phyloP scores from a whole-genome alignment of 2,797 vertebrate species.

The Parambassis ranga region DNA sequence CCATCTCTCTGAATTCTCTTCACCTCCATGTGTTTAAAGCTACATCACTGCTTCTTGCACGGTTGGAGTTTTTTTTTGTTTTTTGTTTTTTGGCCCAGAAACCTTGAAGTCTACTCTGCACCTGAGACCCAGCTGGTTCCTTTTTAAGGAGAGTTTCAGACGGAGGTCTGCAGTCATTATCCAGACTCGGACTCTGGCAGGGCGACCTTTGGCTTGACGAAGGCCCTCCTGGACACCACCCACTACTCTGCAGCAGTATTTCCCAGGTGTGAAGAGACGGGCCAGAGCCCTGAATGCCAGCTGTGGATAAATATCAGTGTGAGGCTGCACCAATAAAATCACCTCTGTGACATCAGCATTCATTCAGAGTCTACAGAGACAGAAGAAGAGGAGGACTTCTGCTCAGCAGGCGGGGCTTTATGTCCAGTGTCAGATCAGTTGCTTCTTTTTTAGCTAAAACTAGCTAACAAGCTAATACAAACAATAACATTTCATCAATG shows the following conservation, averaged over 20 bases:
- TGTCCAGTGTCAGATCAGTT: too few relatives aligned
- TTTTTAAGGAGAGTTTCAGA: constrained; percentile 14
- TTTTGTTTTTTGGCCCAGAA: constrained; percentile 4
- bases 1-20: too few relatives aligned
- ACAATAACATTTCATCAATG: too few relatives aligned
- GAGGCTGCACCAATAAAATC: too few relatives aligned
- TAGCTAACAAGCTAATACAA: too few relatives aligned
- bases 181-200: constrained; percentile 28
- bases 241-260: background rate
- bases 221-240: constrained; percentile 10
- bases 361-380: too few relatives aligned
- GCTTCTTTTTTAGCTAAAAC: too few relatives aligned
- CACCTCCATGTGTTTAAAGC: background rate
- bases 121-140: background rate
- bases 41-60: too few relatives aligned
- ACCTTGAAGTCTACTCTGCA: background rate
- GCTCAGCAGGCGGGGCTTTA: too few relatives aligned
- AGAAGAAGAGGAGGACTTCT: too few relatives aligned
- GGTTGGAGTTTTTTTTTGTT: too few relatives aligned
- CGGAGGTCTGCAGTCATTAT: constrained; percentile 53
- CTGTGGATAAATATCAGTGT: constrained; percentile 26
- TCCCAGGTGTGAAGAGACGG: constrained; percentile 53
- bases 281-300: constrained; percentile 28
- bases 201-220: constrained; percentile 2
- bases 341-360: too few relatives aligned